Evolutionary conservation across 2,797 vertebrate species (phyloP), one percentile per base, ranked within the genome.

Genomic region (Amphiprion clarkii): DNA sequence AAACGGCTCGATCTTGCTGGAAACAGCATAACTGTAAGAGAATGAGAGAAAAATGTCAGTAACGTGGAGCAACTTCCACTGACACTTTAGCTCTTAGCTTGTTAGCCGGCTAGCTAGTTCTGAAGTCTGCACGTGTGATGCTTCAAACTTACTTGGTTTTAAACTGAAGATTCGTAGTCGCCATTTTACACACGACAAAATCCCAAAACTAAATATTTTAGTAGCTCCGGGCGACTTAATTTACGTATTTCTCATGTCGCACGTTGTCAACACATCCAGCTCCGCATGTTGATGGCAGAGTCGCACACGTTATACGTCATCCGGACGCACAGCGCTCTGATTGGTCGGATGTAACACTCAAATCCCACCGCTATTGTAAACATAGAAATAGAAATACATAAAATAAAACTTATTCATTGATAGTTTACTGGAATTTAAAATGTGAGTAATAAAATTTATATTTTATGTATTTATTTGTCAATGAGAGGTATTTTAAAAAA

Each of bases 1-100:
- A 93, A 99, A 99, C 1, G 98, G 97, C 23, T 99, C 97, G 1
- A 99, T 96, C 66, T 91, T 98, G 84, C 93, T 95, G 29, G 92
- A 95, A 25, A 94, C 90, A 0, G 91, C 91, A 68, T 96, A 99
- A 87, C 98, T 99, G 70, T 13, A 16, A 59, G 9, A n/a, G 19
- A 53, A 82, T 4, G 59, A 39, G 14, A 76, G 9, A 64, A 27
- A 67, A 0, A 12, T 0, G 0, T 66, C 17, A 10, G 31, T 39
- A 0, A 44, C 3, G 6, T 25, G 9, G 2, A 13, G 8, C 51
- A 23, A 53, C 6, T 48, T 67, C 1, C 1, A 25, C 56, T 71
- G 46, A 73, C 71, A 84, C 17, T 53, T 81, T 23, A 83, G 70
- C 74, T 25, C 79, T 33, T 16, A 78, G 70, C 77, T 57, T 0